Evolutionary conservation across 2,888 invertebrate species (phyloP), one percentile per base, ranked within the genome.

Genomic region (Gasteruption jaculator): DNA sequence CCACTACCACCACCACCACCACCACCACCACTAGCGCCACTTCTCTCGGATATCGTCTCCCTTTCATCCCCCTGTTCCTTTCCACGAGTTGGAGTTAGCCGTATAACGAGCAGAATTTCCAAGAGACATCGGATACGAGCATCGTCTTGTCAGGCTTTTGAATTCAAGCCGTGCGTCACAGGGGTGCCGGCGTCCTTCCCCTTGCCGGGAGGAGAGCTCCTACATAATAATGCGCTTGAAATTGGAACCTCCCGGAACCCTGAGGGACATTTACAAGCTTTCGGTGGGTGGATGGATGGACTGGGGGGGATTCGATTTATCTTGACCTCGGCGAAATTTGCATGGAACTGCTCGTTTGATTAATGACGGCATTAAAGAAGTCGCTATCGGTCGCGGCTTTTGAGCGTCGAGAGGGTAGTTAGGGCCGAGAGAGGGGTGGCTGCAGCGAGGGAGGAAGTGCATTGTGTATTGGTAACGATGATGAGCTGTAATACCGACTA

Each of bases 221-320:
- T n/a, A n/a, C 45, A 49, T 49, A 49, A 49, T 51, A 50, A 50
- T 37, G 48, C 45, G 47, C 33, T 33, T 19, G 51, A 51, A 50
- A 50, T 50, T 51, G 47, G 50, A 50, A 43, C 50, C 33, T n/a
- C 34, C 36, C n/a, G n/a, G n/a, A n/a, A n/a, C n/a, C n/a, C n/a
- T n/a, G n/a, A n/a, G n/a, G n/a, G n/a, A n/a, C n/a, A n/a, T n/a
- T n/a, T n/a, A n/a, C n/a, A n/a, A n/a, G n/a, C n/a, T n/a, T n/a
- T n/a, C n/a, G n/a, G n/a, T n/a, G n/a, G n/a, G n/a, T n/a, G n/a
- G n/a, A n/a, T n/a, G n/a, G n/a, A n/a, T n/a, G n/a, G n/a, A n/a
- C n/a, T n/a, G n/a, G n/a, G n/a, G n/a, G n/a, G n/a, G n/a, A n/a
- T n/a, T n/a, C n/a, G n/a, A n/a, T n/a, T n/a, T n/a, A n/a, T n/a